These are phyloP conservation scores for Eufriesea mexicana DNA, from an alignment of 1,140 invertebrate genomes.

Conservation along the genomic window DNA sequence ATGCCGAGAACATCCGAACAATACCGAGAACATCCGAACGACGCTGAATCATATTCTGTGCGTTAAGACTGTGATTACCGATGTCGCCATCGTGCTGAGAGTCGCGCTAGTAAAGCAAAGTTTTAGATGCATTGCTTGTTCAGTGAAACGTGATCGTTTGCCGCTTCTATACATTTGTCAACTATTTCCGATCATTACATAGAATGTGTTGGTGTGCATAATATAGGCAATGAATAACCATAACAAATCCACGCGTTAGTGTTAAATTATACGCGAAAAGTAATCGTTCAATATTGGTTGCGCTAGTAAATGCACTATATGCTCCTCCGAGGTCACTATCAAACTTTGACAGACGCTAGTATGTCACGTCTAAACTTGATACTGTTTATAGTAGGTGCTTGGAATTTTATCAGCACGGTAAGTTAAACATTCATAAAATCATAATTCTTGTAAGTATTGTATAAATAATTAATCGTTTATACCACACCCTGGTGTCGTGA, in stretches of 20 bases:
- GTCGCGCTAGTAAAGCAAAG: not conserved
- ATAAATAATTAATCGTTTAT: not conserved
- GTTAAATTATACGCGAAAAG: not conserved
- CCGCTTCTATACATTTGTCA: not conserved
- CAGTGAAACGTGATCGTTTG: not conserved
- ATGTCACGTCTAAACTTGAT: conserved; percentile 49
- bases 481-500: conserved; percentile 20
- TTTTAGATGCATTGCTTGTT: not conserved
- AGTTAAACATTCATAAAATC: conserved; percentile 14
- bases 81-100: conserved; percentile 1
- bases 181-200: too few relatives aligned
- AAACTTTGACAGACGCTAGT: conserved; percentile 50
- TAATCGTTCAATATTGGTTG: not conserved
- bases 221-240: not conserved
- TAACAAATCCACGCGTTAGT: not conserved
- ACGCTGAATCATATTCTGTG: conserved; percentile 27
- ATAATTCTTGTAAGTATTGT: not conserved
- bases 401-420: conserved; percentile 31
- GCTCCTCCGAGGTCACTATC: conserved; percentile 30
- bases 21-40: conserved; percentile 25
- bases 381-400: conserved; percentile 46
- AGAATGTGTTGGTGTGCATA: not conserved
- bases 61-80: conserved; percentile 9
- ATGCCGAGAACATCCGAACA: conserved; percentile 24
- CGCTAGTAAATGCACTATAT: conserved; percentile 7